phyloP scores from a whole-genome alignment of 1,140 invertebrate species.

The Nebria ingens region DNA sequence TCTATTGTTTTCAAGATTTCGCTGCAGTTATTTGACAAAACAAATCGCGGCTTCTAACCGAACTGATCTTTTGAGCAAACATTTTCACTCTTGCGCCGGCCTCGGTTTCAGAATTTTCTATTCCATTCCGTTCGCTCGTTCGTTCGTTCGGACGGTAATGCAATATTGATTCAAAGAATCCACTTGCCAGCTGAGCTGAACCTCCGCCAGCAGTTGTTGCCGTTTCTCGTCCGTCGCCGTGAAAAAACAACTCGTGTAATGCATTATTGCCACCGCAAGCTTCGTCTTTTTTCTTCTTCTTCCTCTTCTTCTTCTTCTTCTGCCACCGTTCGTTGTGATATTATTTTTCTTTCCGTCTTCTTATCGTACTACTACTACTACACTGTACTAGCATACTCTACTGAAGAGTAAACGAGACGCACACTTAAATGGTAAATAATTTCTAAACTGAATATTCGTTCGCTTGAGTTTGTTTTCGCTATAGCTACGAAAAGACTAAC shows the following conservation, averaged over 20 bases:
- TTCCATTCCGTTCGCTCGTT: too few species aligned
- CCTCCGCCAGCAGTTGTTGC: too few species aligned
- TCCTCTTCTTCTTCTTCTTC: neutral
- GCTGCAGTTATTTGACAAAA: slow-evolving; percentile 17
- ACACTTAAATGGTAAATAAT: neutral
- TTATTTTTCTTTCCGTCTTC: slow-evolving; percentile 23
- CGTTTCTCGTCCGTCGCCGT: slow-evolving; percentile 19
- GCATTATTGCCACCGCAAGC: slow-evolving; percentile 27
- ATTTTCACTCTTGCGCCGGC: neutral
- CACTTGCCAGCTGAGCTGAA: slow-evolving; percentile 16
- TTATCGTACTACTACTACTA: slow-evolving; percentile 13
- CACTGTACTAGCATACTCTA: neutral
- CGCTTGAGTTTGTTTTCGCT: neutral
- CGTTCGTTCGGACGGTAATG: slow-evolving; percentile 23
- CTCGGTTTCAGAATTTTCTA: neutral
- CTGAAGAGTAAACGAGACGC: neutral
- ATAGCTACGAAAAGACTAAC: neutral
- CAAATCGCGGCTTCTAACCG: slow-evolving; percentile 23
- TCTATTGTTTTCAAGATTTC: slow-evolving; percentile 27
- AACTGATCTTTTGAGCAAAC: neutral
- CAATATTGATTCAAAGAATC: slow-evolving; percentile 31
- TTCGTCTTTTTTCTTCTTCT: neutral
- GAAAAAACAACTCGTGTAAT: slow-evolving; percentile 28
- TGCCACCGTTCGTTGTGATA: slow-evolving; percentile 20
- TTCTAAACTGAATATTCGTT: neutral